A percentile compares a stretch with the other conserved stretches of the same genome.
Conservation (phyloP, 2,797 vertebrate genomes). For the Huso huso region DNA sequence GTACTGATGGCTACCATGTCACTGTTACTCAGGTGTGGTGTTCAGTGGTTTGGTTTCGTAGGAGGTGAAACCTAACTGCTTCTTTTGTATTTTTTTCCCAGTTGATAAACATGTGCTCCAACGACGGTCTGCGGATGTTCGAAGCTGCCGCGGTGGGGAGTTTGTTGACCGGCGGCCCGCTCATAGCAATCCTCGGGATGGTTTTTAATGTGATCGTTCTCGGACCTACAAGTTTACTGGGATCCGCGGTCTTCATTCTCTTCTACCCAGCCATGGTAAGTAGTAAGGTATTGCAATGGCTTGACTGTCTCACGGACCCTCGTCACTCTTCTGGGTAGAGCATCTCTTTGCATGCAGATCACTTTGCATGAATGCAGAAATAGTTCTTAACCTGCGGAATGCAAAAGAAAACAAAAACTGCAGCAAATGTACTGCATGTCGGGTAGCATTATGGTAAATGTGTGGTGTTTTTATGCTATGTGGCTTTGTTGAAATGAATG, state of each 20-base stretch:
- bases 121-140: constrained; percentile 83
- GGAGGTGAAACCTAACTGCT: background rate
- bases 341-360: no score
- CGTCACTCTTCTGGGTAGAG: no score
- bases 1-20: background rate
- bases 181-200: constrained; percentile 83
- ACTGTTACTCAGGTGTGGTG: background rate
- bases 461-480: no score
- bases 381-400: no score
- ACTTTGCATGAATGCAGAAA: no score
- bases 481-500: background rate
- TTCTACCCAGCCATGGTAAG: constrained; percentile 93
- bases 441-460: no score
- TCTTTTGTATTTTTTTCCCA: constrained; percentile 36
- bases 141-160: constrained; percentile 85
- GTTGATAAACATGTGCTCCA: constrained; percentile 86
- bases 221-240: constrained; percentile 82
- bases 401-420: no score
- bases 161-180: constrained; percentile 79
- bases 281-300: constrained; percentile 6
- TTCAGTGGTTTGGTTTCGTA: background rate
- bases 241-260: constrained; percentile 84
- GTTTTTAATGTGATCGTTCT: constrained; percentile 77
- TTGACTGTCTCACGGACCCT: no score
- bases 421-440: no score